Percentiles rank a stretch among this genome's conserved stretches.
Evolutionary conservation across 2,113 vertebrate species (phyloP).

Genomic region (Cynoglossus semilaevis): DNA sequence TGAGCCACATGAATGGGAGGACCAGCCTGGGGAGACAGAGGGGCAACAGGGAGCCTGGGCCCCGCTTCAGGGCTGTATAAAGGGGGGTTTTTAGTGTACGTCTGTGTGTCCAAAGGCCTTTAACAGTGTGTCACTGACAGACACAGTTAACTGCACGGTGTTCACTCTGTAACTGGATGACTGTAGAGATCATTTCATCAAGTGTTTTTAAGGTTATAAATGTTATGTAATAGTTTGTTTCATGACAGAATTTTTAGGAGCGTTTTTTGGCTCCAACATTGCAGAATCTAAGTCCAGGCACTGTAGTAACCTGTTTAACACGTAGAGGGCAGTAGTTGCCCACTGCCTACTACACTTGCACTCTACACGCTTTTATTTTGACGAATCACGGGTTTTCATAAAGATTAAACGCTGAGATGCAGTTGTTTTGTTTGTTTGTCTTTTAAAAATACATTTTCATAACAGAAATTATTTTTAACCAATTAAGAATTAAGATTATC

Average conservation of each 20-base stretch:
- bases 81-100: slow-evolving; percentile 43
- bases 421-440: too few species aligned
- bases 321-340: slow-evolving; percentile 69
- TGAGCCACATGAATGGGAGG: slow-evolving; percentile 62
- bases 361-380: too few species aligned
- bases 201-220: neutral
- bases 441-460: too few species aligned
- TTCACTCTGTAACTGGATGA: slow-evolving; percentile 28
- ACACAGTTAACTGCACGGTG: slow-evolving; percentile 42
- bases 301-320: slow-evolving; percentile 40
- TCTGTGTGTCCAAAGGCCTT: slow-evolving; percentile 42
- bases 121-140: slow-evolving; percentile 34
- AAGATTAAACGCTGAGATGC: too few species aligned
- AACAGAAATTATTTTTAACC: too few species aligned
- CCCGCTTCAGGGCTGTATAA: slow-evolving; percentile 38
- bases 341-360: slow-evolving; percentile 20
- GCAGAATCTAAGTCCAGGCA: neutral
- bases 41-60: slow-evolving; percentile 56
- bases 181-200: slow-evolving; percentile 11
- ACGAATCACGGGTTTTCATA: too few species aligned
- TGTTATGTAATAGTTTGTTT: too few species aligned
- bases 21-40: slow-evolving; percentile 37
- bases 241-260: too few species aligned
- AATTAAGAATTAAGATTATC: too few species aligned
- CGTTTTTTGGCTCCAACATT: neutral